phyloP scores from a whole-genome alignment of 2,888 invertebrate species.

The Brachylomia viminalis region DNA sequence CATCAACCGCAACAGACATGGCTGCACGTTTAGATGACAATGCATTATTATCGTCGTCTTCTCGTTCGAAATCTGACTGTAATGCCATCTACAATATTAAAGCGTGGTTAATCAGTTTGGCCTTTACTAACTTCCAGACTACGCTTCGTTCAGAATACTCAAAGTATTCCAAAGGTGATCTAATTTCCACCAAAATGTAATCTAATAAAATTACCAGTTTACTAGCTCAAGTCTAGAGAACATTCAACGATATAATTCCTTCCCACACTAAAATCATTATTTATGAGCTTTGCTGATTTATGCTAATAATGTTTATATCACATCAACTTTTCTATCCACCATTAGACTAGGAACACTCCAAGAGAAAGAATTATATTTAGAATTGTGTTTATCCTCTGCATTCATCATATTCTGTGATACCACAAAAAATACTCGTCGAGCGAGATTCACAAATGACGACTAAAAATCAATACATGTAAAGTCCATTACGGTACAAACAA shows the following conservation, averaged over 20 bases:
- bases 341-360: neutral
- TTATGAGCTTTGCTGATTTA: neutral
- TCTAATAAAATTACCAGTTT: neutral
- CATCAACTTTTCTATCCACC: too few relatives aligned
- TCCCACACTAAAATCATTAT: neutral
- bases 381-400: neutral
- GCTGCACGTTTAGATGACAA: conserved; percentile 48
- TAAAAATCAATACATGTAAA: conserved; percentile 52
- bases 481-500: conserved; percentile 49
- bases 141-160: neutral
- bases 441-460: neutral
- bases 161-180: neutral
- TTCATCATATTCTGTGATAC: too few relatives aligned
- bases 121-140: neutral
- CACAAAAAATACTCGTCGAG: neutral
- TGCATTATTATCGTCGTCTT: conserved; percentile 53
- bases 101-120: conserved; percentile 20
- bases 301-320: neutral
- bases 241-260: neutral
- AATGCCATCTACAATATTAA: conserved; percentile 28
- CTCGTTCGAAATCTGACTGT: conserved; percentile 39
- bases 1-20: conserved; percentile 52
- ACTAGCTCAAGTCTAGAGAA: neutral
- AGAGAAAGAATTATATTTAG: neutral
- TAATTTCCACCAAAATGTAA: neutral